Evolutionary conservation across 2,888 invertebrate species (phyloP).

Genomic region (Plebejus melissa): DNA sequence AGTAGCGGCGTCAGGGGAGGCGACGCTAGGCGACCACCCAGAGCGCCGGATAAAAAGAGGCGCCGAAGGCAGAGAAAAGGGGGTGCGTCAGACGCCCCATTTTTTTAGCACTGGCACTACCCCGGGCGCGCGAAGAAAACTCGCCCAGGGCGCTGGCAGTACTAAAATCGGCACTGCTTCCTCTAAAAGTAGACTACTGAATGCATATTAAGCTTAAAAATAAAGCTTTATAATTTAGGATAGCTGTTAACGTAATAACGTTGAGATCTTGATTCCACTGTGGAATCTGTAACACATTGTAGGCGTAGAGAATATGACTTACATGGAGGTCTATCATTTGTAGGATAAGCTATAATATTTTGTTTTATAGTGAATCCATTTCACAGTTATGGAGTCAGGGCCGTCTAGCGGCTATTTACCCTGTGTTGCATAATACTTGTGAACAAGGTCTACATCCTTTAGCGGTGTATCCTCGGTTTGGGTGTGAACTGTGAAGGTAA

Average conservation of each 20-base stretch:
- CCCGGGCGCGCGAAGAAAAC: too few species aligned
- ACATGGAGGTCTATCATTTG: background rate
- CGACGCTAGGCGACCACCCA: too few species aligned
- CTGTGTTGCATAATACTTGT: constrained; percentile 33
- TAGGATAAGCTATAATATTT: background rate
- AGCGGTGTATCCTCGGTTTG: constrained; percentile 31
- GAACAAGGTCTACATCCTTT: constrained; percentile 36
- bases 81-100: too few species aligned
- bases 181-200: background rate
- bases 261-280: background rate
- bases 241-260: background rate
- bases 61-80: too few species aligned
- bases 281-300: background rate
- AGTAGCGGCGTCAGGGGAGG: too few species aligned
- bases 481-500: too few species aligned
- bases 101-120: too few species aligned
- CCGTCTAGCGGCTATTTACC: constrained; percentile 31
- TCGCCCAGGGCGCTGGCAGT: too few species aligned
- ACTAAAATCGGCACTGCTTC: background rate
- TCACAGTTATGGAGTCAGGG: constrained; percentile 5
- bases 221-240: background rate
- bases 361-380: background rate
- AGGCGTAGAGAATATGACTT: background rate
- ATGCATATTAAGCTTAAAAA: too few species aligned
- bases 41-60: too few species aligned